Evolutionary conservation across 2,113 vertebrate species (phyloP).

Genomic region (Colossoma macropomum): DNA sequence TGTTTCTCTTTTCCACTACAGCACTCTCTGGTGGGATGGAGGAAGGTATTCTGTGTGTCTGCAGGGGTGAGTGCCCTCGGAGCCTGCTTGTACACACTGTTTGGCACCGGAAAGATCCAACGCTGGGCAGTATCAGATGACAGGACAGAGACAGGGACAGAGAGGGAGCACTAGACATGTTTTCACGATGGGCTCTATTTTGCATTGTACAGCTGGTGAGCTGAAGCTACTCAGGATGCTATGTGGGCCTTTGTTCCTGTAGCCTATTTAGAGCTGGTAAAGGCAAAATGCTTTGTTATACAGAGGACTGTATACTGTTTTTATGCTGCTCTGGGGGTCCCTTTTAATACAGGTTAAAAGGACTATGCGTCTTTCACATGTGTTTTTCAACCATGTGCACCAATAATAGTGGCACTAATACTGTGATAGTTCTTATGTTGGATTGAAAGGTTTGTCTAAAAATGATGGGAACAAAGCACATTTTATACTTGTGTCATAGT

Average conservation of each 20-base stretch:
- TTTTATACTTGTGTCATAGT: neutral
- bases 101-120: constrained; percentile 75
- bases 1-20: constrained; percentile 43
- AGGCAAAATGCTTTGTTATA: neutral
- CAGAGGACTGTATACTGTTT: neutral
- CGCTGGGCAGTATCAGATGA: constrained; percentile 75
- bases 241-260: neutral
- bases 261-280: neutral
- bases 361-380: neutral
- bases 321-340: neutral
- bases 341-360: neutral
- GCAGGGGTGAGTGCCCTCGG: constrained; percentile 71
- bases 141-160: constrained; percentile 36
- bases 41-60: constrained; percentile 73
- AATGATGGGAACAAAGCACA: neutral
- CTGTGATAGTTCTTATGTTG: neutral
- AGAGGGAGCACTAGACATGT: constrained; percentile 36
- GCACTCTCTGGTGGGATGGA: constrained; percentile 77
- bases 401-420: neutral
- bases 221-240: constrained; percentile 4
- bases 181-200: neutral
- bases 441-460: neutral
- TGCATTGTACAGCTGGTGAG: neutral
- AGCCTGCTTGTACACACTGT: constrained; percentile 67
- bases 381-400: neutral